phyloP scores from a whole-genome alignment of 2,888 invertebrate species.

The Machimus rusticus region DNA sequence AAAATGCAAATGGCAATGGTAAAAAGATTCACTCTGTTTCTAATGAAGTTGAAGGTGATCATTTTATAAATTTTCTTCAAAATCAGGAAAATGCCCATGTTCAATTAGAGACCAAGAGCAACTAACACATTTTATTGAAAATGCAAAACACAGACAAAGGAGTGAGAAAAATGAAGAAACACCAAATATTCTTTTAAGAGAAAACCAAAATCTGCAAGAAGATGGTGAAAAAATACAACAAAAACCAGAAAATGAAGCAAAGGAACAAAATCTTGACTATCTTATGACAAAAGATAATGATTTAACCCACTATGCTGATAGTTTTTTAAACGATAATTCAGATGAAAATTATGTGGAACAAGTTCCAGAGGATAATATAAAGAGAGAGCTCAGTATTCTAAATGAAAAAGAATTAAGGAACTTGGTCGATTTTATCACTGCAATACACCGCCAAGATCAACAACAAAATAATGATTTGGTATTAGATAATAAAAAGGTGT shows the following conservation, averaged over 20 bases:
- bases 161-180: background rate
- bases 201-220: background rate
- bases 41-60: background rate
- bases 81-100: background rate
- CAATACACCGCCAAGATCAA: background rate
- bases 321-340: background rate
- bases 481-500: background rate
- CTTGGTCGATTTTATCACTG: conserved; percentile 23
- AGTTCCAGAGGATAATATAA: background rate
- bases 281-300: background rate
- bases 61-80: background rate
- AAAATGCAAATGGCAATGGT: background rate
- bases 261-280: background rate
- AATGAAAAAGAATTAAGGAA: conserved; percentile 25
- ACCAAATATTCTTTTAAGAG: background rate
- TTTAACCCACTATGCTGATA: background rate
- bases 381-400: background rate
- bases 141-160: background rate
- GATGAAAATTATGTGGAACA: background rate
- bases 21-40: conserved; percentile 5
- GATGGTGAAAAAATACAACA: background rate
- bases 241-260: background rate
- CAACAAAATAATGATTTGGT: background rate
- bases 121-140: background rate
- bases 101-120: background rate